Evolutionary conservation across 2,888 invertebrate genomes (phyloP), one percentile per base, ranked within the genome.

Genomic region (Melangyna quadrimaculata): DNA sequence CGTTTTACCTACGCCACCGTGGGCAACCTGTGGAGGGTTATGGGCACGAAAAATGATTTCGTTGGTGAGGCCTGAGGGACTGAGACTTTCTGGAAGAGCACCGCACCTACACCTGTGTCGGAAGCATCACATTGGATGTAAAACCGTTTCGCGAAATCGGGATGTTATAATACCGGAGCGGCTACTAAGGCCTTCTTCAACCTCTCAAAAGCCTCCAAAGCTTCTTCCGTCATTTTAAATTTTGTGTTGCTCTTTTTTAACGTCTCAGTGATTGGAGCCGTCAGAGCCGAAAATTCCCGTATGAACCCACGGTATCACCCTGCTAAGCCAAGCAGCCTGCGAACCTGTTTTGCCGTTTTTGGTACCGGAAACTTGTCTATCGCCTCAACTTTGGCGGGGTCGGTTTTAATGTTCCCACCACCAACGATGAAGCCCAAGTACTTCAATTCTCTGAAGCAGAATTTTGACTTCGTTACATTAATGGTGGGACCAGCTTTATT

Each of bases 391-490:
- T 32, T 32, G 10, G 32, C 32, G 9, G 32, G 32, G 10, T 10
- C 32, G 1, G 32, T 32, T 10, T 10, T 32, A 0, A 32, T 10
- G 1, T 10, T 32, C 32, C 32, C 32, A 32, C 32, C 32, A 32
- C 32, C 32, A 32, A 32, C 10, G 9, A 32, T 10, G 22, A 82
- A 87, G 2, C 80, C 80, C 7, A 87, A 19, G 35, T 88, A 78
- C 17, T 55, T 69, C 7, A 87, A 45, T 37, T 87, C 83, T 37
- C 32, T 72, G 32, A 86, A 87, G 40, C 79, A 87, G 32, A 87
- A 19, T 51, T 72, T 71, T 0, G 40, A n/a, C n/a, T n/a, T n/a
- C n/a, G 43, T n/a, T 10, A 78, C 22, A 9, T 61, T 81, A n/a
- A 87, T 82, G 1, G 83, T 78, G 17, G 87, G 35, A 8, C 78